Conservation (phyloP, 2,888 invertebrate species). For the Gastracanthus pulcherrimus region DNA sequence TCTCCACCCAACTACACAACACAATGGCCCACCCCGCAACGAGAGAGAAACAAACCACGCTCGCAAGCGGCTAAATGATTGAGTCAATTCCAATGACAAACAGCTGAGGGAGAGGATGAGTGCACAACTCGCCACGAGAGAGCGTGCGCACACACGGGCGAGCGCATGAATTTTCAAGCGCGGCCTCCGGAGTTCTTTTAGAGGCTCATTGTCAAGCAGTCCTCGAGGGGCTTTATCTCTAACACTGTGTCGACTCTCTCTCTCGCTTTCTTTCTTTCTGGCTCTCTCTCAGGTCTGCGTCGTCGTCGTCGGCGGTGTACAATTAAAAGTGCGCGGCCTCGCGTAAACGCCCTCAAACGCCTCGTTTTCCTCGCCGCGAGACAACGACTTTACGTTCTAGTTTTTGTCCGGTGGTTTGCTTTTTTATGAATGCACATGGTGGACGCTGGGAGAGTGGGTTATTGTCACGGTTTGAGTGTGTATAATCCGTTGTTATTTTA, state of each 20-base stretch:
- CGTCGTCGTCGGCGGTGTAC: not conserved
- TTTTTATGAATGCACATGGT: not conserved
- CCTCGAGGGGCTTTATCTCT: conserved; percentile 20
- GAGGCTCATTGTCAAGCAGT: conserved; percentile 28
- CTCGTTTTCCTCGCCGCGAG: not conserved
- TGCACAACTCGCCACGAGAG: not conserved
- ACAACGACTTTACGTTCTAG: conserved; percentile 24
- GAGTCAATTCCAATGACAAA: conserved; percentile 19
- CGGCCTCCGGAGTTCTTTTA: not conserved
- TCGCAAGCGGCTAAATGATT: not conserved
- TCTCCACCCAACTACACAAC: not conserved
- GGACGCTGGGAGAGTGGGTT: too few relatives aligned
- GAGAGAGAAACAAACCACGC: not conserved
- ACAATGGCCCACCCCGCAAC: not conserved
- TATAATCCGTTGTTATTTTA: not conserved
- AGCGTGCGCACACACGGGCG: not conserved
- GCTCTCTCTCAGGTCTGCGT: not conserved
- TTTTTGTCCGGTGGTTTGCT: not conserved
- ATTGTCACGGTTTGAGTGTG: not conserved
- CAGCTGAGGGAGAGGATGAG: not conserved
- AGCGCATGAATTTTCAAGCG: too few relatives aligned
- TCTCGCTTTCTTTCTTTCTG: not conserved
- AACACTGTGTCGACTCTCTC: conserved; percentile 32
- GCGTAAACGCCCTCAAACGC: not conserved
- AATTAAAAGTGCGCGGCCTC: conserved; percentile 44